A percentile compares a stretch with the other conserved stretches of the same genome.
phyloP scores from a whole-genome alignment of 1,140 invertebrate species.

The Papilio glaucus region DNA sequence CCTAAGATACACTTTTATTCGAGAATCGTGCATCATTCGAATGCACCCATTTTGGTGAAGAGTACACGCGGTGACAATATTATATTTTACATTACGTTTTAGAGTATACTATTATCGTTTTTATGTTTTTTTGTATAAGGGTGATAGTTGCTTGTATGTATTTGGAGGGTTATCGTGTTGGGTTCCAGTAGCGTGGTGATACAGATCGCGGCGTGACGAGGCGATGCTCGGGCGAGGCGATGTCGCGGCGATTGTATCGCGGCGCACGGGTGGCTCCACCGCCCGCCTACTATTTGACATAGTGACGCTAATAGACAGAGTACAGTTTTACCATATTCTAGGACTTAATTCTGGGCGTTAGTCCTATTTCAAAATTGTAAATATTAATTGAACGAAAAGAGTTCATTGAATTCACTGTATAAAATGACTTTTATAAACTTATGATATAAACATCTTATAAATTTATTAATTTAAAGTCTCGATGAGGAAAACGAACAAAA shows the following conservation, averaged over 20 bases:
- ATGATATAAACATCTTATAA: too few relatives aligned
- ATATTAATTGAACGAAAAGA: neutral
- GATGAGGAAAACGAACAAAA: neutral
- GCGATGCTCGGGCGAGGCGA: slow-evolving; percentile 56
- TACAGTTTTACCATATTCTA: neutral
- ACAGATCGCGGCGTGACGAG: slow-evolving; percentile 69
- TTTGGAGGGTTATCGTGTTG: slow-evolving; percentile 41
- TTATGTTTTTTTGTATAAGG: slow-evolving; percentile 35
- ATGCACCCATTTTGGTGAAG: slow-evolving; percentile 46
- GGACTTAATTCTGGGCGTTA: neutral
- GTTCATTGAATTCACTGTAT: neutral
- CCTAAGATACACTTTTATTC: slow-evolving; percentile 67
- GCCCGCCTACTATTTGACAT: slow-evolving; percentile 31
- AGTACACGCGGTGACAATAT: slow-evolving; percentile 25
- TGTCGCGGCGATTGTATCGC: slow-evolving; percentile 65
- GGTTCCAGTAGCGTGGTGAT: slow-evolving; percentile 67
- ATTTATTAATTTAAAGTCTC: too few relatives aligned
- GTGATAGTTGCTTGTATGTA: slow-evolving; percentile 37
- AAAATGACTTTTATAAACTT: too few relatives aligned
- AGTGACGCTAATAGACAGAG: slow-evolving; percentile 8
- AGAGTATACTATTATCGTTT: slow-evolving; percentile 28
- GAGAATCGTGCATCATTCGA: slow-evolving; percentile 62
- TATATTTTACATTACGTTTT: neutral
- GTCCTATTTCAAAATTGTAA: neutral
- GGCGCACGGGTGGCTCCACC: slow-evolving; percentile 60